Conservation (phyloP, 2,113 vertebrate genomes). For the Tachysurus vachellii region DNA sequence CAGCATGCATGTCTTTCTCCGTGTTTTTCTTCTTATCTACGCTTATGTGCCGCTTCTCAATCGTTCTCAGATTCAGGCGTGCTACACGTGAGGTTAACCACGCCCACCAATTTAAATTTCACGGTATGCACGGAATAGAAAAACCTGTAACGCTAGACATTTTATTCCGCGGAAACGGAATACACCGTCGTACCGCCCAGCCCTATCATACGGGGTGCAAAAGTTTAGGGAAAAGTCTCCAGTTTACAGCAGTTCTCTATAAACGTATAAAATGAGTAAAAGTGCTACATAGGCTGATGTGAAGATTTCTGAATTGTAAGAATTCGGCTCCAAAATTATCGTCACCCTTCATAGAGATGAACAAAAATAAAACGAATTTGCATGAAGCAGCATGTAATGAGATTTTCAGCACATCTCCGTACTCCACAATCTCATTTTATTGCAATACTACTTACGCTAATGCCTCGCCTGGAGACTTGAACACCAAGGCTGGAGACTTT, state of each 20-base stretch:
- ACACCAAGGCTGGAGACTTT: background rate
- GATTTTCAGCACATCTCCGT: background rate
- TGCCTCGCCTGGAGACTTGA: background rate
- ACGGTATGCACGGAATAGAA: too few relatives aligned
- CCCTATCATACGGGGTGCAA: too few relatives aligned
- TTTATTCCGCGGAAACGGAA: too few relatives aligned
- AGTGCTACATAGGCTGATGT: background rate
- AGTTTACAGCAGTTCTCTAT: background rate
- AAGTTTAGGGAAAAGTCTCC: background rate
- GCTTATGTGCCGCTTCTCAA: too few relatives aligned
- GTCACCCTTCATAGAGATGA: background rate
- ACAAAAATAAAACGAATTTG: background rate
- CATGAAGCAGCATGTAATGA: background rate
- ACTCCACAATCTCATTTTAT: background rate
- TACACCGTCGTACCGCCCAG: too few relatives aligned
- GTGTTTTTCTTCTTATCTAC: too few relatives aligned
- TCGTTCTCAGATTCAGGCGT: too few relatives aligned
- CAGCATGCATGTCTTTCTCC: too few relatives aligned
- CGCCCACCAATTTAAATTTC: too few relatives aligned
- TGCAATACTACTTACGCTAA: background rate
- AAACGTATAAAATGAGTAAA: background rate
- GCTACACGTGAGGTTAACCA: too few relatives aligned
- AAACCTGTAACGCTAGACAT: too few relatives aligned
- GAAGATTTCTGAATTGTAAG: background rate
- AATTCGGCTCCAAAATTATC: background rate